These are phyloP conservation scores for Panthera leo DNA, from an alignment of 2,113 vertebrate genomes.

Conservation along the genomic window DNA sequence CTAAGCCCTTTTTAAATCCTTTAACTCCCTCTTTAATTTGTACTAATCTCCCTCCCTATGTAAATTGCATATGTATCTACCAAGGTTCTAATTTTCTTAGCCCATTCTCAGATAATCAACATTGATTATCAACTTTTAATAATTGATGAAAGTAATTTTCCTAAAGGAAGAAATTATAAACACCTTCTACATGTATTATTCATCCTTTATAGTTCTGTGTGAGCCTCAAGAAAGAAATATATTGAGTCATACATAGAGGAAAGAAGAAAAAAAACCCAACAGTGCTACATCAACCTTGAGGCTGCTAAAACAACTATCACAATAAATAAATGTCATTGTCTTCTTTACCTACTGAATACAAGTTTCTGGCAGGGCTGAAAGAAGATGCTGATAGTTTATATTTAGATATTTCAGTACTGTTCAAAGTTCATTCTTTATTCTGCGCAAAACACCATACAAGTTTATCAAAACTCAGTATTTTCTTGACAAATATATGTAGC, in stretches of 20 bases:
- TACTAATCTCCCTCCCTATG: constrained; percentile 41
- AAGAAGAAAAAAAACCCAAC: background rate
- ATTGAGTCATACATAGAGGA: background rate
- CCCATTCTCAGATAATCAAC: constrained; percentile 38
- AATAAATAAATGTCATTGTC: background rate
- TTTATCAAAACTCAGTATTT: background rate
- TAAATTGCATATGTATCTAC: background rate
- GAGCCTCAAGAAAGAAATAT: constrained; percentile 25
- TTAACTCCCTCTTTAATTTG: constrained; percentile 54
- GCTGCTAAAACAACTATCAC: constrained; percentile 17
- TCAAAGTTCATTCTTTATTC: constrained; percentile 25
- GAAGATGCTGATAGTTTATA: background rate
- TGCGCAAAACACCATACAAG: constrained; percentile 24
- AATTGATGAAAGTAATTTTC: constrained; percentile 58
- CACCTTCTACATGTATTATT: constrained; percentile 33
- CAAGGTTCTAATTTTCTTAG: constrained; percentile 47
- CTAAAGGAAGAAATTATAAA: constrained; percentile 50
- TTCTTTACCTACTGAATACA: constrained; percentile 9
- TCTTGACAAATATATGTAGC: constrained; percentile 13
- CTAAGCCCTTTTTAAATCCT: constrained; percentile 51
- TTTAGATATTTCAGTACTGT: constrained; percentile 12
- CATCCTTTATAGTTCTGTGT: background rate
- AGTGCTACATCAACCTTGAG: background rate
- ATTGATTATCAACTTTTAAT: constrained; percentile 63
- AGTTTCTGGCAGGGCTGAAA: background rate